Evolutionary conservation across 2,113 vertebrate genomes (phyloP).

Genomic region (Geococcyx californianus): DNA sequence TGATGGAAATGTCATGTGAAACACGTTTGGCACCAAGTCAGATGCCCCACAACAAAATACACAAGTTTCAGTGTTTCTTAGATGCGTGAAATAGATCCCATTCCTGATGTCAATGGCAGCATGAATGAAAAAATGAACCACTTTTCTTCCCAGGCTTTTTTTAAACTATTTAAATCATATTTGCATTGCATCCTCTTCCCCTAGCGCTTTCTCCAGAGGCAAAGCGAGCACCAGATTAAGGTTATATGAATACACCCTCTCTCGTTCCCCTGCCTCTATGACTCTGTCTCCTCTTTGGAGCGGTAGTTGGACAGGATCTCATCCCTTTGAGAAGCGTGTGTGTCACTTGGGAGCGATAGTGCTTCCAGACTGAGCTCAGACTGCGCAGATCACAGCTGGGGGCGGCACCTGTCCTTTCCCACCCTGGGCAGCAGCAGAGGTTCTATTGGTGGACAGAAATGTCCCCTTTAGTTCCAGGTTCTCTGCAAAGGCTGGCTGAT

Average conservation of each 20-base stretch:
- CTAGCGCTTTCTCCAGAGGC: neutral
- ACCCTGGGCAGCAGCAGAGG: neutral
- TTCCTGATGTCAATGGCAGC: neutral
- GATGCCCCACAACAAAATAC: neutral
- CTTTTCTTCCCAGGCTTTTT: slow-evolving; percentile 25
- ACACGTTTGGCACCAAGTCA: neutral
- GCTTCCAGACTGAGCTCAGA: neutral
- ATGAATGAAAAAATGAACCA: neutral
- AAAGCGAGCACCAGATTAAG: neutral
- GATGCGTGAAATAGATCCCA: neutral
- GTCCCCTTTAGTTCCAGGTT: neutral
- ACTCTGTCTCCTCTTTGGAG: neutral
- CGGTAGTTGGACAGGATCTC: neutral
- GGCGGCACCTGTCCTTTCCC: neutral
- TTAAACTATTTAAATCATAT: neutral
- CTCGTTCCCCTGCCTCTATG: neutral
- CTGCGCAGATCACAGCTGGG: neutral
- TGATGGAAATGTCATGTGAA: neutral
- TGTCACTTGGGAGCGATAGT: neutral
- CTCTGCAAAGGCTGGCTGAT: neutral
- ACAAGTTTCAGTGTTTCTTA: neutral
- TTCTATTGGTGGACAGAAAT: neutral
- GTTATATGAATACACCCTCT: neutral
- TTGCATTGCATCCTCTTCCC: neutral
- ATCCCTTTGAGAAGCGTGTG: neutral